These are phyloP conservation scores for Pelvicachromis taeniatus DNA, from an alignment of 2,113 vertebrate genomes.

Conservation along the genomic window DNA sequence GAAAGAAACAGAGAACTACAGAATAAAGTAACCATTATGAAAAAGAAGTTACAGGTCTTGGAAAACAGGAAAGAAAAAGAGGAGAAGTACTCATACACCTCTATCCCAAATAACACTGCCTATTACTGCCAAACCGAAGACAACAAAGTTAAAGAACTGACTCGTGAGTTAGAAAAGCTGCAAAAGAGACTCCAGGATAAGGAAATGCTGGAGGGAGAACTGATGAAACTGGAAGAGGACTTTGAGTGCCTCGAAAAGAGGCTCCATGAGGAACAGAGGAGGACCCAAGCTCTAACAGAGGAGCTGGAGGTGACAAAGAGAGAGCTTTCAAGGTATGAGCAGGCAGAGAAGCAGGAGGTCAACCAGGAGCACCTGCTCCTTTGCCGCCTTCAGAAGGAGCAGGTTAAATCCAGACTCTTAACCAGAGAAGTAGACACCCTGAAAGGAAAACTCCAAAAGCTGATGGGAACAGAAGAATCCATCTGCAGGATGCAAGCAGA, in stretches of 20 bases:
- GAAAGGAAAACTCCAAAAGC: constrained; percentile 91
- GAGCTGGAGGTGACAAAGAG: constrained; percentile 84
- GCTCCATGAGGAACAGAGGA: constrained; percentile 80
- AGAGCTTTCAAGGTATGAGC: constrained; percentile 85
- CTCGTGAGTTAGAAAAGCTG: constrained; percentile 86
- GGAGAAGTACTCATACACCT: constrained; percentile 77
- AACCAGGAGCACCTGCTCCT: constrained; percentile 88
- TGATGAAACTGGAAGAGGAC: constrained; percentile 87
- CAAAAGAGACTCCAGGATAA: constrained; percentile 86
- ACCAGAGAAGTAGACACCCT: constrained; percentile 86
- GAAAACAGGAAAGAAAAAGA: constrained; percentile 86
- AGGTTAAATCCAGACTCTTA: constrained; percentile 87
- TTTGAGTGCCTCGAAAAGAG: constrained; percentile 83
- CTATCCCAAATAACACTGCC: constrained; percentile 51
- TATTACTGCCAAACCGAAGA: constrained; percentile 82
- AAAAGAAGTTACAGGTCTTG: constrained; percentile 85
- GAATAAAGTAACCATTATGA: constrained; percentile 83
- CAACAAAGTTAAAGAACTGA: constrained; percentile 93
- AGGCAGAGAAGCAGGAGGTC: constrained; percentile 86
- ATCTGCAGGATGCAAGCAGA: constrained; percentile 85
- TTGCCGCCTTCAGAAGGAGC: constrained; percentile 88
- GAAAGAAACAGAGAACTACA: constrained; percentile 85
- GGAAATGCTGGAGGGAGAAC: constrained; percentile 85
- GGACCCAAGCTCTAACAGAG: constrained; percentile 78
- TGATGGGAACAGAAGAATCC: constrained; percentile 85